A percentile compares a stretch with the other conserved stretches of the same genome.
phyloP scores from a whole-genome alignment of 2,797 vertebrate genomes.

The Nothura maculosa region DNA sequence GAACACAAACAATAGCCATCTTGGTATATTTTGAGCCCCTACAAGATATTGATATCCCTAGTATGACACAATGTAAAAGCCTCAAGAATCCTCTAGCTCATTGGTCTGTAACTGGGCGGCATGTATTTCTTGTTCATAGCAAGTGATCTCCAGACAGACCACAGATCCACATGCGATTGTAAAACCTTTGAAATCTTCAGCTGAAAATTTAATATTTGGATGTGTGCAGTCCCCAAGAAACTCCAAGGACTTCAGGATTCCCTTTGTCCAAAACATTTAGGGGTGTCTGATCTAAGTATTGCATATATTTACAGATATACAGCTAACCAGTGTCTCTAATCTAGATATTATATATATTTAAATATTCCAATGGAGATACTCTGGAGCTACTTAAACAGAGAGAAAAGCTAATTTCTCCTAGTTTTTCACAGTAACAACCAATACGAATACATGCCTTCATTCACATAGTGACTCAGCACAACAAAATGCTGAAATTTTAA shows the following conservation, averaged over 20 bases:
- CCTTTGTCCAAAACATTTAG: neutral
- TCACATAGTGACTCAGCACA: neutral
- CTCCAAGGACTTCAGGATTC: neutral
- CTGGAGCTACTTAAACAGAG: neutral
- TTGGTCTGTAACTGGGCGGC: neutral
- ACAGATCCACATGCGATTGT: neutral
- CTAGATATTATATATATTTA: neutral
- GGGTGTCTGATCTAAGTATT: neutral
- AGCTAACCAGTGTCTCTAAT: neutral
- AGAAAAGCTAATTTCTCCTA: neutral
- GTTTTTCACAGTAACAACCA: neutral
- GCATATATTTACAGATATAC: neutral
- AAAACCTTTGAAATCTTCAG: neutral
- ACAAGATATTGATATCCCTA: neutral
- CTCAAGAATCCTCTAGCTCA: neutral
- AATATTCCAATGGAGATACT: neutral
- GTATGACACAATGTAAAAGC: neutral
- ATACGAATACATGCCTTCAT: neutral
- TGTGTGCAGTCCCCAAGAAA: neutral
- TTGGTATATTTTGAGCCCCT: neutral
- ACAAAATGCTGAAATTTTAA: neutral
- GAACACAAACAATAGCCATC: neutral
- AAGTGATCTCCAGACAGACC: neutral
- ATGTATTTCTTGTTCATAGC: accelerated
- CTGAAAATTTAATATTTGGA: accelerated